A percentile compares a stretch with the other conserved stretches of the same genome.
Evolutionary conservation across 2,888 invertebrate genomes (phyloP).

Genomic region (Rhaphigaster nebulosa): DNA sequence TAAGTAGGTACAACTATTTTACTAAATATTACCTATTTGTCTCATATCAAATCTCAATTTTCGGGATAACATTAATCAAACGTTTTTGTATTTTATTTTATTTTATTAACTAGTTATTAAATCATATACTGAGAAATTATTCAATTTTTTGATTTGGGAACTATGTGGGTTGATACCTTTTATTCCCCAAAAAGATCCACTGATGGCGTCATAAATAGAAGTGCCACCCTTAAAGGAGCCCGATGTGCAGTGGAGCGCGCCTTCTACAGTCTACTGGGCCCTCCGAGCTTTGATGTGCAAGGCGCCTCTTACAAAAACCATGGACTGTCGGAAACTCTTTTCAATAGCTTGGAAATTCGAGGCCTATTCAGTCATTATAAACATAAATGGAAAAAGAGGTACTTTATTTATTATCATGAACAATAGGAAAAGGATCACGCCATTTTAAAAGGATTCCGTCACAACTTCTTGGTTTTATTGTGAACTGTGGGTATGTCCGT

Average conservation of each 20-base stretch:
- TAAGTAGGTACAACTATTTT: too few relatives aligned
- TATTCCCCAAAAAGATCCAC: background rate
- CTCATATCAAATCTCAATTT: too few relatives aligned
- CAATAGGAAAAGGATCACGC: too few relatives aligned
- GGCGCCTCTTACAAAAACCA: background rate
- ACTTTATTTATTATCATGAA: too few relatives aligned
- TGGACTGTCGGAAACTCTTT: background rate
- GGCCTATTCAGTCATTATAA: background rate
- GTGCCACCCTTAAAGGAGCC: background rate
- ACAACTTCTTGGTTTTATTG: too few relatives aligned
- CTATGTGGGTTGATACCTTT: background rate
- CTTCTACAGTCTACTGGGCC: conserved; percentile 13
- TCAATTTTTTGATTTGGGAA: background rate
- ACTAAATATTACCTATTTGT: too few relatives aligned
- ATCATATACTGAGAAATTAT: too few relatives aligned
- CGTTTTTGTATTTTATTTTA: too few relatives aligned
- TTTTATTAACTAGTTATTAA: too few relatives aligned
- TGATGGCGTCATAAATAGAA: background rate
- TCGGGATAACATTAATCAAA: too few relatives aligned
- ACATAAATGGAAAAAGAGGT: too few relatives aligned
- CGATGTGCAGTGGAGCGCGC: background rate
- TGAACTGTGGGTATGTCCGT: too few relatives aligned
- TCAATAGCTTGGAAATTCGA: background rate
- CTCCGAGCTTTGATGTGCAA: background rate
- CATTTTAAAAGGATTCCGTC: background rate